A percentile compares a stretch with the other conserved stretches of the same genome.
Conservation (phyloP, 2,113 vertebrate species). For the Eubucco bourcierii region DNA sequence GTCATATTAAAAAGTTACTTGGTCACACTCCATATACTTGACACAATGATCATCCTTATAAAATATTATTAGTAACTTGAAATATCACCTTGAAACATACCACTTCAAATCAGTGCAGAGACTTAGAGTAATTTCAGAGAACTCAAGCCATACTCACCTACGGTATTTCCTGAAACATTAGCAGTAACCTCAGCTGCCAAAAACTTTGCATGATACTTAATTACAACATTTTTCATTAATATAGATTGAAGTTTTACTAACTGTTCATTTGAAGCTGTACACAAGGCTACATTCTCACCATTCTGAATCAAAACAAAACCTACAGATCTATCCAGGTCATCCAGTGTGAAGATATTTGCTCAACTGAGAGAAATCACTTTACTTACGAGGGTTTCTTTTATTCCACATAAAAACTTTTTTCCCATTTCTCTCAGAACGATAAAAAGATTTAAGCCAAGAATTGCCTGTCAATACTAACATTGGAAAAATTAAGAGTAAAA, state of each 20-base stretch:
- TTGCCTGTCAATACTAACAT: too few relatives aligned
- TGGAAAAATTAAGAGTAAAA: too few relatives aligned
- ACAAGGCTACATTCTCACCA: background rate
- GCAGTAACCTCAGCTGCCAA: background rate
- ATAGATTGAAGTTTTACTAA: accelerated
- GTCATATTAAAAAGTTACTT: background rate
- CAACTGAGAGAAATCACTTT: too few relatives aligned
- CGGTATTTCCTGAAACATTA: accelerated
- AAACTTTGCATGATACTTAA: background rate
- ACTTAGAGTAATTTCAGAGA: background rate
- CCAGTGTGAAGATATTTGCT: too few relatives aligned
- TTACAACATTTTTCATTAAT: background rate
- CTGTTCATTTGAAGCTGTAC: background rate
- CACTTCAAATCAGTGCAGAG: background rate
- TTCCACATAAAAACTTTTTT: too few relatives aligned
- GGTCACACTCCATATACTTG: background rate
- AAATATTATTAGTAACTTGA: background rate
- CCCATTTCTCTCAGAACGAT: too few relatives aligned
- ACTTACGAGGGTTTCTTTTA: too few relatives aligned
- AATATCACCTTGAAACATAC: background rate
- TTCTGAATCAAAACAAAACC: background rate
- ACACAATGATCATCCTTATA: background rate
- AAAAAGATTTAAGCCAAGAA: too few relatives aligned
- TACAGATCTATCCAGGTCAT: too few relatives aligned
- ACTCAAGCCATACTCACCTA: background rate